Conservation (phyloP, 2,888 invertebrate species). For the Sinodicranocentrus sp. region DNA sequence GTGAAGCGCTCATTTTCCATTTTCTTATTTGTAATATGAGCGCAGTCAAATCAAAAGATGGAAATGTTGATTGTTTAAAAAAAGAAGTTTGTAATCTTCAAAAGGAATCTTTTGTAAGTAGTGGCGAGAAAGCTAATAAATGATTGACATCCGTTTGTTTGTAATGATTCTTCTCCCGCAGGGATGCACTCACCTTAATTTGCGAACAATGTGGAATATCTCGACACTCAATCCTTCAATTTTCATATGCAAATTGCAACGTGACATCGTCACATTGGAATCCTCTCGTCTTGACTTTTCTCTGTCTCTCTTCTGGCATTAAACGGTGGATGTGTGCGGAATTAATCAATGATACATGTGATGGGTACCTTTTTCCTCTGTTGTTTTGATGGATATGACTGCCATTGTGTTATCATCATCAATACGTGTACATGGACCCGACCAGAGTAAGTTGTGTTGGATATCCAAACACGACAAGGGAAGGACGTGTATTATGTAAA, state of each 20-base stretch:
- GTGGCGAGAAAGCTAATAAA: conserved; percentile 16
- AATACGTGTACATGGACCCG: background rate
- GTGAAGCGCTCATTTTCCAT: too few relatives aligned
- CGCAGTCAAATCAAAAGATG: too few relatives aligned
- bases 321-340: conserved; percentile 37
- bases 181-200: conserved; percentile 59
- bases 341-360: conserved; percentile 23
- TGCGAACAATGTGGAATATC: conserved; percentile 57
- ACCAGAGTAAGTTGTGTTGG: background rate
- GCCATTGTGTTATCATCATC: background rate
- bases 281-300: conserved; percentile 15
- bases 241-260: conserved; percentile 43
- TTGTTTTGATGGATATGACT: conserved; percentile 3
- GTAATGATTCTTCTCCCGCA: conserved; percentile 53
- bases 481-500: too few relatives aligned
- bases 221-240: conserved; percentile 56
- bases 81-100: conserved; percentile 35
- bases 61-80: too few relatives aligned
- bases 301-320: background rate
- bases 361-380: background rate
- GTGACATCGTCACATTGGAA: conserved; percentile 56
- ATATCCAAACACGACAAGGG: background rate
- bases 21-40: too few relatives aligned
- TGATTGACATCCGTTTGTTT: conserved; percentile 58
- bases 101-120: background rate